phyloP scores from a whole-genome alignment of 1,140 invertebrate species.

The Augochlora pura region DNA sequence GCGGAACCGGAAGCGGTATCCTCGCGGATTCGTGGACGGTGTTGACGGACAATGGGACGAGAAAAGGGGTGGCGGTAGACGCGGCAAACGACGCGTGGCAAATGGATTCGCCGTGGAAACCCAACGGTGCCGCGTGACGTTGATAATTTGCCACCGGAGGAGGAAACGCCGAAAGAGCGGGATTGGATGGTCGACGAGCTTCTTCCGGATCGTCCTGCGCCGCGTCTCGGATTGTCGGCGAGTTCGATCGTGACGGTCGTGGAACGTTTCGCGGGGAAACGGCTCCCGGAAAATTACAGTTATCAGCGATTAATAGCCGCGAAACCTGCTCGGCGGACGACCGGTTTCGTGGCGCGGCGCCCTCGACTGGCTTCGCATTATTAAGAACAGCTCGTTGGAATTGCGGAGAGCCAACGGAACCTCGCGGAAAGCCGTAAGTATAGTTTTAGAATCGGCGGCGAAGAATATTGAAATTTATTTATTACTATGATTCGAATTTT shows the following conservation, averaged over 20 bases:
- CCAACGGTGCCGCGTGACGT: constrained; percentile 42
- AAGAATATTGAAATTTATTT: no score
- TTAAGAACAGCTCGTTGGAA: no score
- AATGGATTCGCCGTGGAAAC: constrained; percentile 42
- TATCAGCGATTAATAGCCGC: constrained; percentile 20
- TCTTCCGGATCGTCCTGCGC: no score
- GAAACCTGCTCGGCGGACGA: neutral
- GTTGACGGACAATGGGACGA: neutral
- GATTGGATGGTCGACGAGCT: constrained; percentile 30
- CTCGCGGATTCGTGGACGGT: neutral
- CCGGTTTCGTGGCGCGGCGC: neutral
- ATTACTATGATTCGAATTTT: no score
- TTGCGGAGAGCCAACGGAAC: no score
- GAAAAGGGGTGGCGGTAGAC: neutral
- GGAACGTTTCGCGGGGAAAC: neutral
- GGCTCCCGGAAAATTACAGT: constrained; percentile 18
- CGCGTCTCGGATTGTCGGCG: no score
- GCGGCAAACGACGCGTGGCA: constrained; percentile 34
- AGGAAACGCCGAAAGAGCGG: constrained; percentile 43
- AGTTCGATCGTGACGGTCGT: constrained; percentile 24
- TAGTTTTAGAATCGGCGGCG: no score
- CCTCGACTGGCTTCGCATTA: no score
- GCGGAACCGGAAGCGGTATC: neutral
- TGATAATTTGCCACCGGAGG: constrained; percentile 53
- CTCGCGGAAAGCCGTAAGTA: no score